Evolutionary conservation across 1,140 invertebrate genomes (phyloP).

Genomic region (Holotrichia oblita): DNA sequence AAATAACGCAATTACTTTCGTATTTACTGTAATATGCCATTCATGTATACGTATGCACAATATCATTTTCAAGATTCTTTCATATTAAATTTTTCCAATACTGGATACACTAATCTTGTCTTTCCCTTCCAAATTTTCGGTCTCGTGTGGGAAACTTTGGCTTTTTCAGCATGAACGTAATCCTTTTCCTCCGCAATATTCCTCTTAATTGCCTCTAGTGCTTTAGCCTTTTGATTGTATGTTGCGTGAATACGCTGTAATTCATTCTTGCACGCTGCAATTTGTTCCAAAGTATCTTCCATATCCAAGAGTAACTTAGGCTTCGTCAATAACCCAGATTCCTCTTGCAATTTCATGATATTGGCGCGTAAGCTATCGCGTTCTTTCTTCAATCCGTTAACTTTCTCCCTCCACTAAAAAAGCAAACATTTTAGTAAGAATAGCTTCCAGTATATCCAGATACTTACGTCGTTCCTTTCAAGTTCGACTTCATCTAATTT

Average conservation of each 20-base stretch:
- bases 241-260: neutral
- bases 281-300: slow-evolving; percentile 38
- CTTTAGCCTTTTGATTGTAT: neutral
- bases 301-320: slow-evolving; percentile 40
- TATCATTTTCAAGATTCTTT: slow-evolving; percentile 1
- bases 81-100: slow-evolving; percentile 23
- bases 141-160: neutral
- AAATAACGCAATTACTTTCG: neutral
- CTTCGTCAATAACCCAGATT: slow-evolving; percentile 44
- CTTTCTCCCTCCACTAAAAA: slow-evolving; percentile 37
- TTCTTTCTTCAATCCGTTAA: slow-evolving; percentile 40
- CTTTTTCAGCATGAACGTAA: neutral
- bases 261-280: neutral
- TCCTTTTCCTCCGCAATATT: slow-evolving; percentile 40
- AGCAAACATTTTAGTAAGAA: neutral
- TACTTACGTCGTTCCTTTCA: slow-evolving; percentile 44
- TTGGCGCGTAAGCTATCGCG: slow-evolving; percentile 26
- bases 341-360: slow-evolving; percentile 33
- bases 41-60: neutral
- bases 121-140: slow-evolving; percentile 34
- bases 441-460: neutral
- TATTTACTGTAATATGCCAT: neutral
- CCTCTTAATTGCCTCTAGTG: slow-evolving; percentile 34
- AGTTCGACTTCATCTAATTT: slow-evolving; percentile 42
- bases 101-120: neutral